Base-by-base conservation (phyloP, 2,113 vertebrate species). In the Hippocampus guttulatus region DNA sequence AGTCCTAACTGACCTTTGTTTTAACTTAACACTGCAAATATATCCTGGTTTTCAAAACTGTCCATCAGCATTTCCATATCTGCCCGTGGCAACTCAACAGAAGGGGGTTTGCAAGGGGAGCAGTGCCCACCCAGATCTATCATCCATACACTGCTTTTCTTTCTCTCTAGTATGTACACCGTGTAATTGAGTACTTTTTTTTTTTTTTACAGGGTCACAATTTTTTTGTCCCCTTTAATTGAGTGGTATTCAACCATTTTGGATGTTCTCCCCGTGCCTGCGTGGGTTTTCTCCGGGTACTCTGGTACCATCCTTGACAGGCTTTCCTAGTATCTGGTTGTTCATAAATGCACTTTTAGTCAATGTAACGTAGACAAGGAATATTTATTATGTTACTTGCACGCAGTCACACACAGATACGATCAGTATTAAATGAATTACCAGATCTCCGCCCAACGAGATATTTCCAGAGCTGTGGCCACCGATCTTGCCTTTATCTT, bases 401-500 rank as follows among this genome's bases (percentile, higher is more conserved):
- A 27, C 55, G 27, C 18, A 41, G 11, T n/a, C 33, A 61, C 27
- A 61, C 30, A 21, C 3, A 27, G n/a, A 57, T 57, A 11, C 25
- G 55, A 57, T 63, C 33, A 18, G 7, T 40, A 23, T n/a, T 63
- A 63, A 63, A 20, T 41, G 20, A 40, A 63, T 63, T n/a, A 40
- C 11, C 61, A 63, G 33, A 21, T 20, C 33, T 63, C 18, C 55
- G 67, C 63, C 38, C 16, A 2, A 49, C 40, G n/a, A 64, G 27
- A 68, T 74, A 65, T 69, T 75, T 74, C 62, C 54, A 38, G 27
- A 57, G 41, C 23, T 45, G 61, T 67, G 63, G 33, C 23, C 1
- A 52, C 63, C 57, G 66, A 23, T 82, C 76, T 69, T 62, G 33
- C 43, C 60, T 33, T 41, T n/a, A 54, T 51, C 57, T 71, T 27